Evolutionary conservation across 2,888 invertebrate species (phyloP), one percentile per base, ranked within the genome.

Genomic region (Itoplectis maculator): DNA sequence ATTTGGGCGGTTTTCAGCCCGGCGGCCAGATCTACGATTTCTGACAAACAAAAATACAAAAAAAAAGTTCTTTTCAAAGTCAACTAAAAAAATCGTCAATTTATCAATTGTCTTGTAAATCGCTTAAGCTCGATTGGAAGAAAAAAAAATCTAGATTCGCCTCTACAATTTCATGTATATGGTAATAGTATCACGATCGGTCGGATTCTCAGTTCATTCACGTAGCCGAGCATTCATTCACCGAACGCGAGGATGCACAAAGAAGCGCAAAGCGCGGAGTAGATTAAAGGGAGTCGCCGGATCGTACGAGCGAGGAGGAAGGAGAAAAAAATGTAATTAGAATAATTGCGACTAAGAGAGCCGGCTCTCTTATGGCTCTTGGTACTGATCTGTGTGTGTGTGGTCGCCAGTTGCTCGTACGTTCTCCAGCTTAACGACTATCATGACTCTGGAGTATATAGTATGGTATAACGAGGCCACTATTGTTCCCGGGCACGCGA

Each of bases 401-500:
- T 69, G 13, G 29, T 69, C 75, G 29, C 9, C 11, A 15, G 61
- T 61, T 61, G 15, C 61, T 73, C 56, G 54, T 51, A 68, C 76
- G 68, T 76, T 76, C 54, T 7, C 65, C 61, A 9, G 74, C 65
- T 74, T 75, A 75, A 75, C 74, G 74, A 75, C 74, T 75, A 65
- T 66, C 74, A 75, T 75, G 74, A 75, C 65, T 75, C 61, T 29
- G 23, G 56, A 47, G 37, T 61, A 75, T 75, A 75, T 65, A 66
- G 47, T 68, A 79, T 56, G 49, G 56, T 56, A 68, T 76, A 81
- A 81, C 81, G 74, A 72, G 81, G 59, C 73, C 68, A 74, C 77
- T 74, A 77, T 77, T 78, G 83, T 79, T 81, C 66, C 61, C 69
- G 47, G 29, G 74, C 69, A 80, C 78, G 78, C 74, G 69, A 82